These are phyloP conservation scores for Vombatus ursinus DNA, from an alignment of 2,113 vertebrate genomes.

Conservation along the genomic window DNA sequence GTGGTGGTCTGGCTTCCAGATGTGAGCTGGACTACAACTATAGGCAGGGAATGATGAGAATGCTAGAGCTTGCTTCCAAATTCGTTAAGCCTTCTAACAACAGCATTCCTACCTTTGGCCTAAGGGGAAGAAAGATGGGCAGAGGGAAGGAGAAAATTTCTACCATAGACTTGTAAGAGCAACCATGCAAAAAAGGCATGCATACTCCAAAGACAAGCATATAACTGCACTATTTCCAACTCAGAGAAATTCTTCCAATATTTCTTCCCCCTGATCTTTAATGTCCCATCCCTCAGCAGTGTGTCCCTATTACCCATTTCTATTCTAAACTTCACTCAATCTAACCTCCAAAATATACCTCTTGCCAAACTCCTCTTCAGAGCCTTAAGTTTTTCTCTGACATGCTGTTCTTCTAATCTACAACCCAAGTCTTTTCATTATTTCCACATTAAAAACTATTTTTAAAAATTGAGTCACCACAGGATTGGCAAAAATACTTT, in stretches of 20 bases:
- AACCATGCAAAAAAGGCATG: neutral
- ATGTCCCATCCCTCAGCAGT: neutral
- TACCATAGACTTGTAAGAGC: neutral
- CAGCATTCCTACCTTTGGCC: neutral
- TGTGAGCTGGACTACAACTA: no score
- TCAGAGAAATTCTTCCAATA: neutral
- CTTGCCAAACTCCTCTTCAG: neutral
- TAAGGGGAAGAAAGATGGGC: neutral
- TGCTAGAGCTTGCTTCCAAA: neutral
- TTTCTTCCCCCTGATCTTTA: neutral
- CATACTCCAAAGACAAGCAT: neutral
- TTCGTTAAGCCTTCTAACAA: neutral
- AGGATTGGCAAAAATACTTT: neutral
- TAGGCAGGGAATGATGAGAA: neutral
- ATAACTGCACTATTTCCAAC: neutral
- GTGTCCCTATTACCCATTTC: neutral
- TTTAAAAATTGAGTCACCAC: neutral
- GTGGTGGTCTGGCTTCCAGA: neutral
- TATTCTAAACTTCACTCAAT: neutral
- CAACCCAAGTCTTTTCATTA: neutral
- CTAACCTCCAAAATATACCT: neutral
- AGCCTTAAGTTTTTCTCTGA: neutral
- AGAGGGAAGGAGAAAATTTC: neutral
- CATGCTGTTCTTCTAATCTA: neutral
- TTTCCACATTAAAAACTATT: neutral